Evolutionary conservation across 2,797 vertebrate genomes (phyloP).

Genomic region (Micropoecilia bifurca): DNA sequence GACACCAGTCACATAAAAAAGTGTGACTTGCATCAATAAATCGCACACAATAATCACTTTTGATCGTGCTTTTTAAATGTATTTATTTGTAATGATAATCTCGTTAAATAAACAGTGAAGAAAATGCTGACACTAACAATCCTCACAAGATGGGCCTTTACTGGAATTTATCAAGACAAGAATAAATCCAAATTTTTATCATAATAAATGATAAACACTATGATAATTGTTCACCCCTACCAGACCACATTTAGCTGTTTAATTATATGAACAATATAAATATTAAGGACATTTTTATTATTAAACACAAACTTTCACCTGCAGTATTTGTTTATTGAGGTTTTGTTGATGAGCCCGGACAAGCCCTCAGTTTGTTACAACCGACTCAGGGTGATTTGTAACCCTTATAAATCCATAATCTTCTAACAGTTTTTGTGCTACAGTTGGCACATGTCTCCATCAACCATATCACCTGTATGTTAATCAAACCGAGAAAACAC

Average conservation of each 20-base stretch:
- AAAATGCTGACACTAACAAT: too few species aligned
- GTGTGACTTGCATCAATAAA: too few species aligned
- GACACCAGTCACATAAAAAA: too few species aligned
- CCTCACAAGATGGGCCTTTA: too few species aligned
- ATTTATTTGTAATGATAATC: too few species aligned
- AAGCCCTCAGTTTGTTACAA: background rate
- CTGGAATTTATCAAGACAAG: too few species aligned
- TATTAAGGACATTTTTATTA: background rate
- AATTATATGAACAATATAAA: background rate
- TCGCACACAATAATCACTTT: background rate
- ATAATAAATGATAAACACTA: too few species aligned
- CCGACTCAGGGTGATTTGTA: background rate
- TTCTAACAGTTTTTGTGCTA: background rate
- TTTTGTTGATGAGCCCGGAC: background rate
- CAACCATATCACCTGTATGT: background rate
- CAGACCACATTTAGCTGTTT: background rate
- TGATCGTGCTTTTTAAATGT: background rate
- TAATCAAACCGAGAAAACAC: background rate
- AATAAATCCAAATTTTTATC: too few species aligned
- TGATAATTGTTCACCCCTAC: too few species aligned
- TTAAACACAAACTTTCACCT: background rate
- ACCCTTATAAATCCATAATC: background rate
- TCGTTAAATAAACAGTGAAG: too few species aligned
- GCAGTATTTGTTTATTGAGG: background rate
- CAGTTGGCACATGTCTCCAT: background rate